Percentiles rank a stretch among this genome's conserved stretches.
Evolutionary conservation across 2,888 invertebrate species (phyloP).

Genomic region (Drosophila melanosoma): DNA sequence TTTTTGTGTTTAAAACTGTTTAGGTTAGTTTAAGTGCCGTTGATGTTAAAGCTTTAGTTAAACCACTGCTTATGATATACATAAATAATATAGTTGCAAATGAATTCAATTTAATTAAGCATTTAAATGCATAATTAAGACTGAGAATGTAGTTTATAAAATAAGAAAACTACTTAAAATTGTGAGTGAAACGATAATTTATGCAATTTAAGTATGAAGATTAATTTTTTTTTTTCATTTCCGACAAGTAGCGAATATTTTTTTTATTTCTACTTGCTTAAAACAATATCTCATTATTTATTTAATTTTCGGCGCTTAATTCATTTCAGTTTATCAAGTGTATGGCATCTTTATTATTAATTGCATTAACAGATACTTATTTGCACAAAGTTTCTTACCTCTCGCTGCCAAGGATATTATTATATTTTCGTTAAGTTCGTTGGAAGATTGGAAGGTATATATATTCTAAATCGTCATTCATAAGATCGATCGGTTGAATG

Average conservation of each 20-base stretch:
- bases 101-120: not conserved
- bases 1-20: not conserved
- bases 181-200: not conserved
- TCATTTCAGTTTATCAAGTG: constrained; percentile 34
- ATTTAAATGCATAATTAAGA: not conserved
- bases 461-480: not conserved
- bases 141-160: not conserved
- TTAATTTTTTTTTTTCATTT: not conserved
- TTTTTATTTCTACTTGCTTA: too few species aligned
- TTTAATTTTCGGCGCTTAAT: constrained; percentile 39
- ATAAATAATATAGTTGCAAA: not conserved
- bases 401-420: not conserved
- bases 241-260: not conserved
- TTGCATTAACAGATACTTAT: constrained; percentile 41
- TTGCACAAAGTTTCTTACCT: not conserved
- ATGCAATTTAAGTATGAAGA: not conserved
- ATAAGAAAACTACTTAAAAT: not conserved
- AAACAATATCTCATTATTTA: constrained; percentile 25
- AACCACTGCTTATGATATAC: not conserved
- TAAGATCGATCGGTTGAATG: not conserved
- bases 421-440: not conserved
- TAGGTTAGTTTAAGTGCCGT: not conserved
- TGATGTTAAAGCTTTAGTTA: not conserved
- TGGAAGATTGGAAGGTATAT: not conserved
- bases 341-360: constrained; percentile 45